These are phyloP conservation scores for Tringa solitaria DNA, from an alignment of 2,113 vertebrate genomes.

Conservation along the genomic window DNA sequence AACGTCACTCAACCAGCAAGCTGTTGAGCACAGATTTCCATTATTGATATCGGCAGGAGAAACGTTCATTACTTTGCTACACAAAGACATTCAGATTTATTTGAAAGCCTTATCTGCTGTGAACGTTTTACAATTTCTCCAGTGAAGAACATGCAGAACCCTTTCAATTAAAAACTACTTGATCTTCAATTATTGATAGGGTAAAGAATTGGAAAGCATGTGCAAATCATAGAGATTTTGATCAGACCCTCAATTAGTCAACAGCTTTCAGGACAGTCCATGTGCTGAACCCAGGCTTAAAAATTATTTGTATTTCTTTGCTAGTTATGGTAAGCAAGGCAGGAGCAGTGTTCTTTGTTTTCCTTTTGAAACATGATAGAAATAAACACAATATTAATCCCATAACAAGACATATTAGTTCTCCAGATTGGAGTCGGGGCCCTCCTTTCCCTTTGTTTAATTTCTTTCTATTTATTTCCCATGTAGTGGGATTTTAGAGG, in stretches of 20 bases:
- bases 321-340: background rate
- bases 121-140: background rate
- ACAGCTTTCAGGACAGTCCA: background rate
- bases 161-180: background rate
- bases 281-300: background rate
- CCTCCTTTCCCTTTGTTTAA: background rate
- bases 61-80: background rate
- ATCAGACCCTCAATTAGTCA: background rate
- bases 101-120: background rate
- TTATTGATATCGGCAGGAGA: background rate
- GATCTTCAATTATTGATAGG: background rate
- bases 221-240: background rate
- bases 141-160: background rate
- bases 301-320: background rate
- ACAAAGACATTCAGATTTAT: background rate
- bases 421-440: background rate
- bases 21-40: background rate
- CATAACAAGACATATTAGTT: background rate
- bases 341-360: background rate
- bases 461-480: background rate
- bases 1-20: background rate
- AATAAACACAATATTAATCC: background rate
- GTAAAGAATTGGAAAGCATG: background rate
- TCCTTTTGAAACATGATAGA: background rate
- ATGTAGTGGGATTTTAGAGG: fast-evolving